Base-by-base conservation (phyloP, 2,797 vertebrate genomes). In the Pteropus rufus region DNA sequence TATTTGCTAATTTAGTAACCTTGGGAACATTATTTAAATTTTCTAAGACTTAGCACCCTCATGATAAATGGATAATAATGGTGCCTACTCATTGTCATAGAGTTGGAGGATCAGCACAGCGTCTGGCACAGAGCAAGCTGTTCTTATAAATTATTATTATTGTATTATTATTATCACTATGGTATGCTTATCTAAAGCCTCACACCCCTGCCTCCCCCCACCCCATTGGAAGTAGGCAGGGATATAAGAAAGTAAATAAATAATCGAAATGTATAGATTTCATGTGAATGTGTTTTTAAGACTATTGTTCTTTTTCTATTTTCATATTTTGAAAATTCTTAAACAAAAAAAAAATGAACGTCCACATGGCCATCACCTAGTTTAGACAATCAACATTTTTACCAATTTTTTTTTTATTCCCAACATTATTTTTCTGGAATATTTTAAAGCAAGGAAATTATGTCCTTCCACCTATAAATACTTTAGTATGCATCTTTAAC, bases 371-470 rank as follows among this genome's bases (percentile, higher is more conserved):
- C 16, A 87, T 83, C 49, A 79, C 39, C 18, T 62, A 91, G 54
- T 34, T 81, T 85, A 91, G 65, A 34, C 14, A 69, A 73, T 76
- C 64, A 75, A 24, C 10, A 73, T 85, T 85, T 94, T 96, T 60
- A 93, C 49, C 31, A 93, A 12, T 67, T 81, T 88, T 60, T 34
- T 87, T 76, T 85, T 62, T 85, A 36, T 64, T 39, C 1, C 7
- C 56, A 89, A n/a, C 19, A 49, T 89, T 94, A 76, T 91, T 91
- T 91, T 90, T 89, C 60, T 72, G 21, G 10, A 91, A 69, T 94
- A 86, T 90, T 92, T 93, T 80, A 62, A 76, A 94, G 24, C 24
- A 86, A 90, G 16, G 19, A 75, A 87, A 65, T 88, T 76, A 65
- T 85, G 14, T 88, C 72, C 31, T 89, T 91, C 18, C 7, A 79